Base-by-base conservation (phyloP, 2,797 vertebrate species). In the Carapus acus region DNA sequence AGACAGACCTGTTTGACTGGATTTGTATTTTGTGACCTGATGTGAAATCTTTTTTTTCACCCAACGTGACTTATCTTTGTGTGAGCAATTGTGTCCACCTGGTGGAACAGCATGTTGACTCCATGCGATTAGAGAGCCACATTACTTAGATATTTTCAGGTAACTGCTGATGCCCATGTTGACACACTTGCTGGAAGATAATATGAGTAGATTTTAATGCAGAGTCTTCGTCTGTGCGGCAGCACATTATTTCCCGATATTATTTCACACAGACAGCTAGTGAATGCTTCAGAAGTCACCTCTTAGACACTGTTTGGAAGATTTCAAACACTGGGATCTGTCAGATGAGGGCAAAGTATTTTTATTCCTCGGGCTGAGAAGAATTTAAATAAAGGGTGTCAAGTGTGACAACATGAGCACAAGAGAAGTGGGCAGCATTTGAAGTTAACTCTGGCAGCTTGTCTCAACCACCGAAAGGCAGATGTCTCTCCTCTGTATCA, bases 61-160 rank as follows among this genome's bases (percentile, higher is more conserved):
- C 31, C 27, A 29, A 7, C 14, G 31, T 33, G 31, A 7, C 12
- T 33, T 15, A 15, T 54, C 15, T 67, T 38, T 3, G 48, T 41
- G 45, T 42, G 14, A 48, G 27, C 24, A 23, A 42, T 19, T 37
- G 6, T 43, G 46, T 55, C 49, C 41, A 36, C 54, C 52, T 58
- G 54, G 19, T n/a, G n/a, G n/a, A n/a, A n/a, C 61, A 58, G 58
- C 54, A 45, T 66, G 62, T 64, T 71, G 58, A 71, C 57, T 63
- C 74, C 57, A 74, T 75, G 56, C 69, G 47, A 77, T 66, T 55
- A 61, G 59, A 64, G 68, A 77, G 77, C 61, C 47, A 40, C 53
- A 71, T 79, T 74, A 73, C 73, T 68, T 59, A 6, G 36, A 58
- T 71, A 65, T 57, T 77, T 75, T 78, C 76, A 78, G 70, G 20